phyloP scores from a whole-genome alignment of 2,797 vertebrate genomes.

The Trematomus bernacchii region DNA sequence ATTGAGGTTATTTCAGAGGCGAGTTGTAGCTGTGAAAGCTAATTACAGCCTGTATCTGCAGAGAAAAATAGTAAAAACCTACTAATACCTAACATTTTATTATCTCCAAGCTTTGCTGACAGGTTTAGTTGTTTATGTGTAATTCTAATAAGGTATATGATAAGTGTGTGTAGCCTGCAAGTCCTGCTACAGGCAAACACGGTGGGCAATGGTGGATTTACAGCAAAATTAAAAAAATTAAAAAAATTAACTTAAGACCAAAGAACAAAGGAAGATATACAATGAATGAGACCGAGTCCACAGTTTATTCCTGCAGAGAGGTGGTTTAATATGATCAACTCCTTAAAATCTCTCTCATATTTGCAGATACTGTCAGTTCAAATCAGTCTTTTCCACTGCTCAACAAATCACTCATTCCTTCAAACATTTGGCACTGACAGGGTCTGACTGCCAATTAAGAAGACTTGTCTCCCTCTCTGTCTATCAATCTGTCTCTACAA shows the following conservation, averaged over 20 bases:
- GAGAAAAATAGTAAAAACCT: conserved; percentile 53
- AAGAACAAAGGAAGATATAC: background rate
- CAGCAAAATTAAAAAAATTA: no score
- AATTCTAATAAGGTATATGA: background rate
- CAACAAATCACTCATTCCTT: conserved; percentile 59
- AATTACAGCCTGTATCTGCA: conserved; percentile 60
- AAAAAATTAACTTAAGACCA: background rate
- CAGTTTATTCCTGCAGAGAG: conserved; percentile 2
- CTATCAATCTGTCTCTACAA: conserved; percentile 42
- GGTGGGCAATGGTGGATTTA: background rate
- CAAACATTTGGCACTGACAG: conserved; percentile 54
- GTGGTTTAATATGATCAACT: conserved; percentile 15
- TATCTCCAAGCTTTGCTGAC: conserved; percentile 51
- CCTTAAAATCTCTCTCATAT: conserved; percentile 22
- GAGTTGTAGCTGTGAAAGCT: conserved; percentile 64
- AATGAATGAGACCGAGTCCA: background rate
- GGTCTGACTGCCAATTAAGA: conserved; percentile 66
- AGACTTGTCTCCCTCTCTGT: conserved; percentile 48
- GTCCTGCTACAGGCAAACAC: background rate
- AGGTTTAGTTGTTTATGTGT: conserved; percentile 14
- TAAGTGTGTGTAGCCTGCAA: background rate
- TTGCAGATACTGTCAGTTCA: conserved; percentile 25
- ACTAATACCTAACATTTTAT: conserved; percentile 56
- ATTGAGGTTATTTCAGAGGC: conserved; percentile 66
- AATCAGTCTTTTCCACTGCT: conserved; percentile 38